Conservation (phyloP, 2,113 vertebrate species). For the Mesoclemmys tuberculata region DNA sequence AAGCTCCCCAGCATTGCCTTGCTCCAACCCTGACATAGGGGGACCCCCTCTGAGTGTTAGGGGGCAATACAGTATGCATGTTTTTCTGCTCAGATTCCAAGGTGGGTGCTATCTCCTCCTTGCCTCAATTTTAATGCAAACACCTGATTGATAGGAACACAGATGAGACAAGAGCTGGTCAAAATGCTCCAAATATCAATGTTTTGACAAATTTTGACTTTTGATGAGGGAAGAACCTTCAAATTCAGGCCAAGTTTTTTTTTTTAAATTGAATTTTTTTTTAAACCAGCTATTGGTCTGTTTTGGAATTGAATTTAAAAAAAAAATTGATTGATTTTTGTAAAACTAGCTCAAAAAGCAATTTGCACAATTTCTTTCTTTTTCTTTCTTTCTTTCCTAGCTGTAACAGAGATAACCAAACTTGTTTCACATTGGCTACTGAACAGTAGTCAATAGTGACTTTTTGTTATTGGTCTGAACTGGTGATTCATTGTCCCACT, state of each 20-base stretch:
- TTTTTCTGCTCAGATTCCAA: background rate
- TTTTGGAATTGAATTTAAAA: no score
- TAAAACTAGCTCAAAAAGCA: background rate
- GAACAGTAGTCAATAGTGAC: background rate
- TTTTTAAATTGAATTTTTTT: constrained; percentile 11
- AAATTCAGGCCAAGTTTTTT: background rate
- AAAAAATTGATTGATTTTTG: no score
- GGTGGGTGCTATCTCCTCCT: rapidly evolving
- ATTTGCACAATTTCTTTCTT: background rate
- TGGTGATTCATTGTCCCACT: background rate
- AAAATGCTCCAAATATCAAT: background rate
- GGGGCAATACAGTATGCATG: background rate
- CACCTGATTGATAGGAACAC: background rate
- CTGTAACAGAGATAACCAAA: background rate
- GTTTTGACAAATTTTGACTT: background rate
- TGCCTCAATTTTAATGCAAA: background rate
- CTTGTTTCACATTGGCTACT: background rate
- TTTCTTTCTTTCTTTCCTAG: background rate
- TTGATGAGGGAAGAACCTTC: background rate
- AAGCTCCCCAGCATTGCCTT: background rate
- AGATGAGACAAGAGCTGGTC: background rate
- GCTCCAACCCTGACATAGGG: background rate
- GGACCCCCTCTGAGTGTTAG: background rate
- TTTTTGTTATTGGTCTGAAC: background rate
- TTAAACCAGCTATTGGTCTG: background rate